Evolutionary conservation across 2,113 vertebrate genomes (phyloP), one percentile per base, ranked within the genome.

Genomic region (Callithrix jacchus): DNA sequence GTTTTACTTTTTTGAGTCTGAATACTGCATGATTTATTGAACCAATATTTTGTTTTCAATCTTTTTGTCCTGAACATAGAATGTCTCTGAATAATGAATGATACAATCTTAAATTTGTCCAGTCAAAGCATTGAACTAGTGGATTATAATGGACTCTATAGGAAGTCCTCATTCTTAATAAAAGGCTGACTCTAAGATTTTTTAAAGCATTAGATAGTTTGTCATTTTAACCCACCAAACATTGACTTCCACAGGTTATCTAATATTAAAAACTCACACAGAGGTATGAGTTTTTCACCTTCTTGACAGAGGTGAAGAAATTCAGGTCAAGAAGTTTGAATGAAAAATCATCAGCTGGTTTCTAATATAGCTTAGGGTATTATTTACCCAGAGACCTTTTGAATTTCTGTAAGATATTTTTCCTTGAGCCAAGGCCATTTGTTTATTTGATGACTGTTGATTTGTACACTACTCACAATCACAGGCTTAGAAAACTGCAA

Each of bases 191-290:
- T 73, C 16, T 93, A 84, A 97, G 23, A 54, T 14, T 97, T 81
- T 25, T 93, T 45, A 3, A 93, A 96, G 4, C 56, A 56, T 95
- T 96, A 77, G 70, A 21, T 68, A 49, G 40, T 73, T 94, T 87
- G 6, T 93, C 87, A 64, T 42, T 93, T 95, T 84, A 85, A 79
- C 23, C 76, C 5, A 37, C 23, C 2, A 58, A 82, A 52, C 16
- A 56, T 23, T 92, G 92, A 61, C 21, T 32, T 64, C 30, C 49
- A 56, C 20, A 88, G 18, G 25, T 85, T 96, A 71, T 25, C 97
- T 81, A 17, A 94, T 91, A 86, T 94, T 84, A 96, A 82, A 91
- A 97, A 23, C 64, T 32, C 32, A 89, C 32, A 89, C 25, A 96
- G 83, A n/a, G n/a, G n/a, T n/a, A n/a, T n/a, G n/a, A n/a, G n/a